phyloP scores from a whole-genome alignment of 35 echinoderm and acorn worm species.

The Apostichopus parvimensis region DNA sequence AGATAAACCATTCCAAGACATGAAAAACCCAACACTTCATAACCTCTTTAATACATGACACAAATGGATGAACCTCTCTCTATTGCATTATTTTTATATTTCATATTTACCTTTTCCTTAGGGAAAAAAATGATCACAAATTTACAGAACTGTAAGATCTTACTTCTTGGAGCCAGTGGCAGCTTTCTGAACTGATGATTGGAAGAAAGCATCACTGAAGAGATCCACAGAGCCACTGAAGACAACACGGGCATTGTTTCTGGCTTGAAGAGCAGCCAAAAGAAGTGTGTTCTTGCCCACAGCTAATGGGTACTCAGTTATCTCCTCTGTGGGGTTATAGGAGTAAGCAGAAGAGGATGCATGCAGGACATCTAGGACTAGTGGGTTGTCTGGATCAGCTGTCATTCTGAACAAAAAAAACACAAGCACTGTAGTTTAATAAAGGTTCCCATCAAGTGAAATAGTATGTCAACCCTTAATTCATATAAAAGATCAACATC shows the following conservation, averaged over 20 bases:
- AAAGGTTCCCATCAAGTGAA: no score
- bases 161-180: slow-evolving; percentile 73
- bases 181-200: slow-evolving; percentile 85
- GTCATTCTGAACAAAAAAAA: slow-evolving; percentile 66
- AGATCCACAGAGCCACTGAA: slow-evolving; percentile 94
- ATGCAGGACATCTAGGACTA: slow-evolving; percentile 87
- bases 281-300: slow-evolving; percentile 95
- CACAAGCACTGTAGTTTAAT: not conserved
- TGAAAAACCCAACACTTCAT: no score
- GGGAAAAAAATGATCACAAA: not conserved
- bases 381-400: slow-evolving; percentile 86
- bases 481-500: no score
- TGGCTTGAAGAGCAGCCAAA: slow-evolving; percentile 85
- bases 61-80: no score
- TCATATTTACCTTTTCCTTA: no score
- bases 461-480: no score
- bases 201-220: slow-evolving; percentile 93
- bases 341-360: slow-evolving; percentile 86
- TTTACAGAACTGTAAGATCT: not conserved
- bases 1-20: no score
- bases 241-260: slow-evolving; percentile 92
- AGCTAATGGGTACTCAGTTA: slow-evolving; percentile 84
- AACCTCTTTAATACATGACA: no score
- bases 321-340: slow-evolving; percentile 72
- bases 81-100: no score